Conservation (phyloP, 2,797 vertebrate genomes). For the Lepus oiostolus region DNA sequence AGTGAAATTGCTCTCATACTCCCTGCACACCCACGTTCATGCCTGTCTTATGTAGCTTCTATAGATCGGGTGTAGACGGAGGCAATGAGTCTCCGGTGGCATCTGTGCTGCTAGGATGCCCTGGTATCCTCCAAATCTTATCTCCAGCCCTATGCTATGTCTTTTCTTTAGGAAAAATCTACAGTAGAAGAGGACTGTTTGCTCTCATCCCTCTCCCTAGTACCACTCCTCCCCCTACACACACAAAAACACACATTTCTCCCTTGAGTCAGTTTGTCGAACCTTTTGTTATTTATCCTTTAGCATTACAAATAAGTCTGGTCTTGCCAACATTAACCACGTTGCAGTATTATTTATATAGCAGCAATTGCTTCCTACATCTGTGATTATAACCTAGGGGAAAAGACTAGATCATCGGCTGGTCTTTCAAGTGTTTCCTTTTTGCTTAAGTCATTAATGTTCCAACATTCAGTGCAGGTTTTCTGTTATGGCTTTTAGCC, state of each 20-base stretch:
- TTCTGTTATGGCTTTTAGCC: constrained; percentile 77
- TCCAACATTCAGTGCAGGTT: constrained; percentile 73
- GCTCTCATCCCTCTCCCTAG: background rate
- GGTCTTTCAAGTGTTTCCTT: constrained; percentile 77
- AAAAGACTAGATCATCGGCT: constrained; percentile 48
- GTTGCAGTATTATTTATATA: constrained; percentile 76
- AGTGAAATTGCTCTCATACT: background rate
- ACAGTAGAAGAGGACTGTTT: constrained; percentile 72
- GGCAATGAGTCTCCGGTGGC: background rate
- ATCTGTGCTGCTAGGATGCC: constrained; percentile 31
- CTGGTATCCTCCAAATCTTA: constrained; percentile 49
- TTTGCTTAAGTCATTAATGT: constrained; percentile 77
- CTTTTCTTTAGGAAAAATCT: constrained; percentile 73
- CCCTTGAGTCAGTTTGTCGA: constrained; percentile 82
- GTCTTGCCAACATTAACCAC: constrained; percentile 83
- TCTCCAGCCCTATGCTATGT: constrained; percentile 32
- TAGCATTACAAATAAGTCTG: constrained; percentile 77
- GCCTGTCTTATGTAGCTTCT: background rate
- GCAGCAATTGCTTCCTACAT: constrained; percentile 74
- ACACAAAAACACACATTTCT: constrained; percentile 72
- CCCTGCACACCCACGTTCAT: background rate
- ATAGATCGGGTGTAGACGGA: constrained; percentile 32
- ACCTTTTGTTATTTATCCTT: constrained; percentile 83
- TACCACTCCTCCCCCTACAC: background rate
- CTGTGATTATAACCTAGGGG: constrained; percentile 75